Conservation (phyloP, 2,113 vertebrate genomes). For the Plotosus lineatus region DNA sequence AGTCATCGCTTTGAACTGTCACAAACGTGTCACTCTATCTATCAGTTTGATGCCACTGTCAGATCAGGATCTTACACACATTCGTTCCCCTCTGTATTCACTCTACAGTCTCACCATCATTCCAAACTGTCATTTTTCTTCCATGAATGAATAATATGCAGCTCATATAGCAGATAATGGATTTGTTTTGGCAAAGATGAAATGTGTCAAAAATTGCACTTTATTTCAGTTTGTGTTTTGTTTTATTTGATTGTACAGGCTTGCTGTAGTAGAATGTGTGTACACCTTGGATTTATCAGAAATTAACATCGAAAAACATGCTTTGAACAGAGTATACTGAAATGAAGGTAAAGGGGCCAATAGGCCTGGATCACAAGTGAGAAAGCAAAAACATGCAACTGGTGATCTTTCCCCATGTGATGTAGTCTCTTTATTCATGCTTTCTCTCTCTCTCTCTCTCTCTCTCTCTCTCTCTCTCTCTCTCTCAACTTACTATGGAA, state of each 20-base stretch:
- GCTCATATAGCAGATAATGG: conserved; percentile 35
- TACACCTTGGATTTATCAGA: not conserved
- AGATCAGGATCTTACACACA: conserved; percentile 73
- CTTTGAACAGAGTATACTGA: not conserved
- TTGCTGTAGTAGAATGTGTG: not conserved
- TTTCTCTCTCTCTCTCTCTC: not conserved
- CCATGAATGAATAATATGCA: conserved; percentile 40
- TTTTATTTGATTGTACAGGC: too few species aligned
- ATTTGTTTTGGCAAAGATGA: conserved; percentile 30
- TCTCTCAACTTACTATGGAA: not conserved
- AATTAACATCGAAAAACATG: conserved; percentile 2
- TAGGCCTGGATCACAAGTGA: not conserved
- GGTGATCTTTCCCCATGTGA: not conserved
- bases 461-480: not conserved
- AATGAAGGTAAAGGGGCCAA: not conserved
- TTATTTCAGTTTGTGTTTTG: not conserved
- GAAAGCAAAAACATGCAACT: not conserved
- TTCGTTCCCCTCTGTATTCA: conserved; percentile 61
- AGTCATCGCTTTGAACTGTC: conserved; percentile 75
- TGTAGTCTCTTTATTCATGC: conserved; percentile 1
- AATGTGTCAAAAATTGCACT: not conserved
- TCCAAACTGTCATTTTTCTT: conserved; percentile 39
- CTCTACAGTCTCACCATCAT: conserved; percentile 32
- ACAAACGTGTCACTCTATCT: conserved; percentile 69
- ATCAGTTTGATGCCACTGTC: conserved; percentile 70